Evolutionary conservation across 2,797 vertebrate species (phyloP).

Genomic region (Sylvia borin): DNA sequence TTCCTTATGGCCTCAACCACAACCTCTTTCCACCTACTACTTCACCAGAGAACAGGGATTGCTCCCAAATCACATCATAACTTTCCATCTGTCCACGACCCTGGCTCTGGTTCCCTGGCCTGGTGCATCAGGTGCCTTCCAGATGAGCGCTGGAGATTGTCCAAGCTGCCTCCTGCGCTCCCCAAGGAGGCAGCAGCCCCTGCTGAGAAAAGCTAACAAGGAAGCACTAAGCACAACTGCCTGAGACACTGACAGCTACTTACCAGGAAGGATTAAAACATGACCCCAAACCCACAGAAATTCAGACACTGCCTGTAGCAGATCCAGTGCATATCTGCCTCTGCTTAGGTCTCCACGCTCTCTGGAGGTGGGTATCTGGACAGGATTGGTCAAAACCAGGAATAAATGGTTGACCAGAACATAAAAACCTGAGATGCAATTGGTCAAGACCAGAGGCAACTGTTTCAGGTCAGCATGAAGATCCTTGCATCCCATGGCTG

Average conservation of each 20-base stretch:
- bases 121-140: neutral
- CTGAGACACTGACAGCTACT: neutral
- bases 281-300: neutral
- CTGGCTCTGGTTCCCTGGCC: fast-evolving
- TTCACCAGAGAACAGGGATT: neutral
- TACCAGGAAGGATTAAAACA: slow-evolving; percentile 14
- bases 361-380: neutral
- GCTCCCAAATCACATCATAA: neutral
- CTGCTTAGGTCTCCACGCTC: neutral
- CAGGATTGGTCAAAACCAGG: neutral
- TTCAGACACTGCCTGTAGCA: neutral
- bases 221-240: neutral
- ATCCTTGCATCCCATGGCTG: fast-evolving
- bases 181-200: neutral
- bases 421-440: neutral
- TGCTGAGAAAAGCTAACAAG: slow-evolving; percentile 23
- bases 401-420: neutral
- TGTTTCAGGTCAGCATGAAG: neutral
- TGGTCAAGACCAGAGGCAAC: neutral
- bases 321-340: neutral
- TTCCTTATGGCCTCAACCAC: neutral
- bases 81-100: neutral
- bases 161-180: neutral
- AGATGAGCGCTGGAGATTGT: neutral
- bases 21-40: neutral